Evolutionary conservation across 2,888 invertebrate species (phyloP).

Genomic region (Byasa hedistus): DNA sequence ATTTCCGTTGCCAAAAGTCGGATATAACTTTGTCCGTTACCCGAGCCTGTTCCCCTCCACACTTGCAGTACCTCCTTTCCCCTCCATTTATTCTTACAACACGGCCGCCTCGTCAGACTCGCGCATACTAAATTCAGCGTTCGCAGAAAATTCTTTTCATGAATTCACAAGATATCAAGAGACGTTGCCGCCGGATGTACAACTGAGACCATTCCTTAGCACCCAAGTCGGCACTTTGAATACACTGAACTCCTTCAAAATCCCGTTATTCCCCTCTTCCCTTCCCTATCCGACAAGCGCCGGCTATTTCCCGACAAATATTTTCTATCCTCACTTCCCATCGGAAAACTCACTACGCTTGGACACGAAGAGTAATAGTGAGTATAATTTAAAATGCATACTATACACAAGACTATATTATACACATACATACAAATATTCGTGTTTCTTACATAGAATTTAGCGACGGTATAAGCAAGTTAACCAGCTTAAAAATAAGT

Average conservation of each 20-base stretch:
- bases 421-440: no score
- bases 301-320: constrained; percentile 69
- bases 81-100: constrained; percentile 52
- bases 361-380: constrained; percentile 44
- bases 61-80: constrained; percentile 51
- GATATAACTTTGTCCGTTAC: constrained; percentile 65
- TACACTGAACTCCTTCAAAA: constrained; percentile 60
- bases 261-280: constrained; percentile 62
- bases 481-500: no score
- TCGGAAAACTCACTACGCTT: constrained; percentile 45
- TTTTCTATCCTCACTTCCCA: constrained; percentile 63
- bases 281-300: constrained; percentile 63
- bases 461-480: no score
- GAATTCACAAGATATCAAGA: constrained; percentile 43
- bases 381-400: constrained; percentile 41
- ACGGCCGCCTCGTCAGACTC: constrained; percentile 35
- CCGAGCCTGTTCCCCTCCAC: constrained; percentile 49
- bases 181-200: constrained; percentile 29
- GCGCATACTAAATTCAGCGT: constrained; percentile 37
- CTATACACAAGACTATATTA: no score
- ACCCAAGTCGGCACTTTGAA: constrained; percentile 46
- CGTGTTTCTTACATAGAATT: no score
- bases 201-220: constrained; percentile 48
- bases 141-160: constrained; percentile 54
- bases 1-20: constrained; percentile 72